Conservation (phyloP, 2,113 vertebrate genomes). For the Vidua chalybeata region DNA sequence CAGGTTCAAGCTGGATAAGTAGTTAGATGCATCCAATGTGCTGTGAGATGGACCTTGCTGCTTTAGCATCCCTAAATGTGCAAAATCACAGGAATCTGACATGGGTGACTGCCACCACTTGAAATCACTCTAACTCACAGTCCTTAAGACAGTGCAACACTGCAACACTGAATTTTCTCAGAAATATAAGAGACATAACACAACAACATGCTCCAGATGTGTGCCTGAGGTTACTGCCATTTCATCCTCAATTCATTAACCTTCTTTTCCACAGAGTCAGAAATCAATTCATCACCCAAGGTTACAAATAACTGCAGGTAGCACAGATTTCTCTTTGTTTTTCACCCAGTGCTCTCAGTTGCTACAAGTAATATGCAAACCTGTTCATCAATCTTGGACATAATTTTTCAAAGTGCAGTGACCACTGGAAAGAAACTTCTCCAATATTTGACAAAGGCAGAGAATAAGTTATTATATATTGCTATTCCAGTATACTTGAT, state of each 20-base stretch:
- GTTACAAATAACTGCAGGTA: not conserved
- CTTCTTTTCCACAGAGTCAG: not conserved
- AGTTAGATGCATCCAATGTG: not conserved
- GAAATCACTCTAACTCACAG: not conserved
- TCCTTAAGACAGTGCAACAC: not conserved
- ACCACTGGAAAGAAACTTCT: not conserved
- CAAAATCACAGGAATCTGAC: not conserved
- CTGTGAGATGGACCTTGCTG: not conserved
- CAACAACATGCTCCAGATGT: not conserved
- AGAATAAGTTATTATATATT: not conserved
- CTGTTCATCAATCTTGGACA: not conserved
- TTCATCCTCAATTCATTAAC: not conserved
- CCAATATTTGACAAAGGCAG: not conserved
- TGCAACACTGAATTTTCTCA: not conserved
- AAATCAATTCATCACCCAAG: not conserved
- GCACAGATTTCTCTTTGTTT: not conserved
- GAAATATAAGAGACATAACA: not conserved
- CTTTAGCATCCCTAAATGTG: not conserved
- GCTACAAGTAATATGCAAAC: not conserved
- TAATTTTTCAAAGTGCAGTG: not conserved
- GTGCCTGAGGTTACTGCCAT: not conserved
- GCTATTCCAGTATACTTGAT: not conserved
- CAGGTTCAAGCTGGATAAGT: not conserved
- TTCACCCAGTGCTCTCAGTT: not conserved
- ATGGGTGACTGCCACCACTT: not conserved